These are phyloP conservation scores for Capricornis sumatraensis DNA, from an alignment of 2,113 vertebrate genomes.

Conservation along the genomic window DNA sequence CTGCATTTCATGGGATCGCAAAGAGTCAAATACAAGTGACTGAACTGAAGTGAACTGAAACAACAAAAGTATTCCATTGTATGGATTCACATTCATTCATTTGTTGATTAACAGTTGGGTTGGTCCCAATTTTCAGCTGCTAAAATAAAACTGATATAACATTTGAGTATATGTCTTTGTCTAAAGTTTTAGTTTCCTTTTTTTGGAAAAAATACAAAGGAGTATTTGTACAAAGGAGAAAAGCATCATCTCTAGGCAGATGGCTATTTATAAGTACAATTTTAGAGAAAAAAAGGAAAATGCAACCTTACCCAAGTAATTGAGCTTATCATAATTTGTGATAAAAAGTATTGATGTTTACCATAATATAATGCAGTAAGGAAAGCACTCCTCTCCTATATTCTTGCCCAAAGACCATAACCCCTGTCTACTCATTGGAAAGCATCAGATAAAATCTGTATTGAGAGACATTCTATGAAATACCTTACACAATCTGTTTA, in stretches of 20 bases:
- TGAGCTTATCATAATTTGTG: not conserved
- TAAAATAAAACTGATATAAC: not conserved
- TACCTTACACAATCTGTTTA: not conserved
- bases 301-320: not conserved
- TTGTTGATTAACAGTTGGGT: not conserved
- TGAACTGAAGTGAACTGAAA: too few species aligned
- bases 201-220: not conserved
- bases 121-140: not conserved
- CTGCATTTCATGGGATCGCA: fast-evolving
- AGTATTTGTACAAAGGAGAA: not conserved
- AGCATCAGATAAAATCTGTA: not conserved
- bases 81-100: not conserved
- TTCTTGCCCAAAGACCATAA: not conserved
- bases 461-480: not conserved
- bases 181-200: not conserved
- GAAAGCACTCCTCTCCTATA: not conserved
- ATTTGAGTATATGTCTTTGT: not conserved
- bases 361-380: not conserved
- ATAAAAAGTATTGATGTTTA: not conserved
- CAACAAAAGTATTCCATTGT: not conserved
- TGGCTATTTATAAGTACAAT: not conserved
- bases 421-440: not conserved
- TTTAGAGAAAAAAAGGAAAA: not conserved
- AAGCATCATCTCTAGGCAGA: not conserved
- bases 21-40: too few species aligned